phyloP scores from a whole-genome alignment of 2,113 vertebrate species.

The Egretta garzetta region DNA sequence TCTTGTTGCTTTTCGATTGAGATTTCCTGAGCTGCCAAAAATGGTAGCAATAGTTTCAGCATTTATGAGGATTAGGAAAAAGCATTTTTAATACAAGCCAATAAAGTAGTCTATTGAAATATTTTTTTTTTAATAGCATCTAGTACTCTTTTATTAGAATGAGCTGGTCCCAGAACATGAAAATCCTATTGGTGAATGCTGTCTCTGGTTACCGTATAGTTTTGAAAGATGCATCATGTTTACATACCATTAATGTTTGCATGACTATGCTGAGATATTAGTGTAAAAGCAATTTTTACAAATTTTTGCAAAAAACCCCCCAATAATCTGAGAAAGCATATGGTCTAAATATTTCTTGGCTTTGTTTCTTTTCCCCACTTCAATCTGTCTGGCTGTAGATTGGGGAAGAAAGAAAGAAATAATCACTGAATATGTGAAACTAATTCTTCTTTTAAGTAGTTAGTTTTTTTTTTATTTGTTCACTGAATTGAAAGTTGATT shows the following conservation, averaged over 20 bases:
- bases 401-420: not conserved
- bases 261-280: not conserved
- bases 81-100: not conserved
- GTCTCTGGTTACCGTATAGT: not conserved
- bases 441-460: not conserved
- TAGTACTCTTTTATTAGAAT: not conserved
- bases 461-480: not conserved
- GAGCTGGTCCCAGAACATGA: not conserved
- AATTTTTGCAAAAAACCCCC: too few relatives aligned
- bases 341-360: not conserved
- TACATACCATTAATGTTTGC: not conserved
- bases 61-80: accelerated
- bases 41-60: not conserved
- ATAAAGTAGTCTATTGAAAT: not conserved
- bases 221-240: not conserved
- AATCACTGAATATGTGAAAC: not conserved
- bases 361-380: not conserved
- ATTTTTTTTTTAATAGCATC: not conserved
- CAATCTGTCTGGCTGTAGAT: not conserved
- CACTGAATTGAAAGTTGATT: not conserved
- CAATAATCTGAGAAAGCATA: not conserved
- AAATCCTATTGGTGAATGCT: not conserved
- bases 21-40: not conserved
- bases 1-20: not conserved
- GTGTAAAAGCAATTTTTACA: not conserved